Evolutionary conservation across 2,113 vertebrate species (phyloP).

Genomic region (Sinocyclocheilus rhinocerous): DNA sequence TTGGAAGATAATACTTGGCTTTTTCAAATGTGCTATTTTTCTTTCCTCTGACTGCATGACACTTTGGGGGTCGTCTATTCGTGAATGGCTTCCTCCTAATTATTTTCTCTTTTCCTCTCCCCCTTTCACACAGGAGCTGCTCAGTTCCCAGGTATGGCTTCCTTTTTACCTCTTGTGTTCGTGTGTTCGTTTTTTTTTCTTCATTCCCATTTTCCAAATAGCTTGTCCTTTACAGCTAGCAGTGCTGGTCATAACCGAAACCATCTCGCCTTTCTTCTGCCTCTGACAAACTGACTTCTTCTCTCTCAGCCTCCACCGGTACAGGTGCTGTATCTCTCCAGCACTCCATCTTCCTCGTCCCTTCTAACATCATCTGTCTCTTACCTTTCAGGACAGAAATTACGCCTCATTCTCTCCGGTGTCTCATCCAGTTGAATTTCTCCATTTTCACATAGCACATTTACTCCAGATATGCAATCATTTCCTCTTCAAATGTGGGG

Average conservation of each 20-base stretch:
- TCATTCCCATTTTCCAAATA: conserved; percentile 15
- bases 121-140: conserved; percentile 71
- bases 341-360: conserved; percentile 42
- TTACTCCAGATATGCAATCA: conserved; percentile 38
- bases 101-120: conserved; percentile 39
- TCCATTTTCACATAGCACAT: conserved; percentile 43
- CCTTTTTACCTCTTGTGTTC: conserved; percentile 34
- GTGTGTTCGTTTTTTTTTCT: not conserved
- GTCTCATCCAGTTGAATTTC: conserved; percentile 45
- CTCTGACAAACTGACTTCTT: conserved; percentile 26
- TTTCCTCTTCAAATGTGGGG: conserved; percentile 36
- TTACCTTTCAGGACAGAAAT: conserved; percentile 48
- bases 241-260: conserved; percentile 16
- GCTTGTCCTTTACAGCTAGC: not conserved
- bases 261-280: conserved; percentile 34
- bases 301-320: conserved; percentile 17
- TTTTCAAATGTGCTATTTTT: not conserved
- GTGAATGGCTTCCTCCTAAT: conserved; percentile 38
- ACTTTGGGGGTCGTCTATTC: not conserved
- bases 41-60: not conserved
- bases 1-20: not conserved
- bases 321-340: conserved; percentile 40
- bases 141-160: conserved; percentile 74
- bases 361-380: conserved; percentile 43
- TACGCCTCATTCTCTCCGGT: conserved; percentile 23